A percentile compares a stretch with the other conserved stretches of the same genome.
phyloP scores from a whole-genome alignment of 2,113 vertebrate species.

The Picathartes gymnocephalus region DNA sequence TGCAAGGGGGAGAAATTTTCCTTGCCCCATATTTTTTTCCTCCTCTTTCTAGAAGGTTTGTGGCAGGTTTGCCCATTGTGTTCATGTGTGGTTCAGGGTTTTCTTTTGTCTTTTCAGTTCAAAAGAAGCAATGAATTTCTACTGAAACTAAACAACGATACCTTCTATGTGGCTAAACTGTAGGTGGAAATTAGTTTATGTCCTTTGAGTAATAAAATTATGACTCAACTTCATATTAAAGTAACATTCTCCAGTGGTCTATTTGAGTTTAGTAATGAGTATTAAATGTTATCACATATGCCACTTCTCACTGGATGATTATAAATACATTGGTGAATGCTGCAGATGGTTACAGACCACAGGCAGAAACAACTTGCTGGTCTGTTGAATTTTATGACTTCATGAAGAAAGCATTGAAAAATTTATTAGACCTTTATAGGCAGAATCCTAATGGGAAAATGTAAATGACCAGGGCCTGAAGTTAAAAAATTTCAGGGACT shows the following conservation, averaged over 20 bases:
- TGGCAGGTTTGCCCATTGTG: not conserved
- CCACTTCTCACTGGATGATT: not conserved
- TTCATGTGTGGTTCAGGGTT: not conserved
- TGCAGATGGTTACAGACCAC: not conserved
- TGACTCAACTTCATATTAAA: not conserved
- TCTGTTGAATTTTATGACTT: not conserved
- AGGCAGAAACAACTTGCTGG: not conserved
- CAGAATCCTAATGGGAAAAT: not conserved
- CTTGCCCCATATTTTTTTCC: not conserved
- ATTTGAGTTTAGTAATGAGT: not conserved
- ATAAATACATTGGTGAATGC: not conserved
- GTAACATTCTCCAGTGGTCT: not conserved
- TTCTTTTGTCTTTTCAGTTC: not conserved
- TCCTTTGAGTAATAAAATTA: not conserved
- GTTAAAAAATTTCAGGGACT: not conserved
- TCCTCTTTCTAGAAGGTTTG: not conserved
- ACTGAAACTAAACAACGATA: not conserved
- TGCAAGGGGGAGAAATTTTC: not conserved
- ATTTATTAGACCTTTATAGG: not conserved
- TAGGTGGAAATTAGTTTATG: not conserved
- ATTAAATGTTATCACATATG: not conserved
- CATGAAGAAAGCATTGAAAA: not conserved
- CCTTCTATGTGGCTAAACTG: not conserved
- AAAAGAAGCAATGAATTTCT: not conserved
- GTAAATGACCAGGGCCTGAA: not conserved